phyloP scores from a whole-genome alignment of 1,140 invertebrate genomes.

The Temnothorax curvispinosus region DNA sequence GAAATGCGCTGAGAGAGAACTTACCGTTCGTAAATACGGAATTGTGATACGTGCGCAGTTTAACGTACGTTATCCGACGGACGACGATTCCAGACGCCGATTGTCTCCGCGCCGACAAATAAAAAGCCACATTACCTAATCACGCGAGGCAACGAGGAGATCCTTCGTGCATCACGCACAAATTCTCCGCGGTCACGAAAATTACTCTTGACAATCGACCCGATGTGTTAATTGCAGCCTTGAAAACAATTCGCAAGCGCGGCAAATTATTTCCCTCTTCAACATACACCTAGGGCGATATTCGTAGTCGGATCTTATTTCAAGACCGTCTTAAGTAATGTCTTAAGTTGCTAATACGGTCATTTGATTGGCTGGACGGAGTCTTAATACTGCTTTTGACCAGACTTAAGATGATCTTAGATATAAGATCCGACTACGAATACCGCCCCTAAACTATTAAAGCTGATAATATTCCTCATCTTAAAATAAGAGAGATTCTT shows the following conservation, averaged over 20 bases:
- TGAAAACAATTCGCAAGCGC: slow-evolving; percentile 25
- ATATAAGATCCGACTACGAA: too few relatives aligned
- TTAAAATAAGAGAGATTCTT: neutral
- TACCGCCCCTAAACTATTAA: neutral
- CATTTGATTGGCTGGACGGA: too few relatives aligned
- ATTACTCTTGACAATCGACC: slow-evolving; percentile 36
- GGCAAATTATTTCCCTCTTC: neutral
- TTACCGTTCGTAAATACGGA: neutral
- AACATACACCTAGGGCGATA: too few relatives aligned
- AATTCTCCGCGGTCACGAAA: slow-evolving; percentile 27
- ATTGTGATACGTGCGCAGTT: neutral
- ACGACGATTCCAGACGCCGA: neutral
- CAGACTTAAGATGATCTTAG: too few relatives aligned
- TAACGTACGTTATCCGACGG: neutral
- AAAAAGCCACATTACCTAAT: neutral
- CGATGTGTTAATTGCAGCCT: neutral
- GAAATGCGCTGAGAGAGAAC: neutral
- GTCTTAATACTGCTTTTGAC: neutral
- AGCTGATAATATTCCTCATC: neutral
- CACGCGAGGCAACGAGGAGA: neutral
- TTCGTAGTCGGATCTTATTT: too few relatives aligned
- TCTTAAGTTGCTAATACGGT: too few relatives aligned
- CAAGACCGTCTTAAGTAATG: too few relatives aligned
- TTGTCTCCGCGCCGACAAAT: neutral
- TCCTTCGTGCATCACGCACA: slow-evolving; percentile 10